Evolutionary conservation across 2,888 invertebrate genomes (phyloP).

Genomic region (Dinocampus coccinellae): DNA sequence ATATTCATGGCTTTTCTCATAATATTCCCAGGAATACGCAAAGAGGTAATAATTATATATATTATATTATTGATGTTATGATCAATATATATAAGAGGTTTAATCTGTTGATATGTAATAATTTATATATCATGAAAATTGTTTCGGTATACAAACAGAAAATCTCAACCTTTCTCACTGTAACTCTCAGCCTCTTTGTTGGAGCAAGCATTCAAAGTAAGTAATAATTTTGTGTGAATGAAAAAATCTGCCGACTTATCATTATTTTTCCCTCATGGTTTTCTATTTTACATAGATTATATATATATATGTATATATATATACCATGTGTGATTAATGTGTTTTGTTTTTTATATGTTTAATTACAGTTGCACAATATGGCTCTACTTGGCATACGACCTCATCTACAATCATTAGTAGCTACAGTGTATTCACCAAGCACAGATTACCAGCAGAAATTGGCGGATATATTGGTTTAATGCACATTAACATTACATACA

Average conservation of each 20-base stretch:
- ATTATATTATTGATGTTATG: background rate
- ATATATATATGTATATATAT: too few species aligned
- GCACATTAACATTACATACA: slow-evolving; percentile 95
- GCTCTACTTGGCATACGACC: slow-evolving; percentile 95
- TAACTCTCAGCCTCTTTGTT: slow-evolving; percentile 91
- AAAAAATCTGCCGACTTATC: too few species aligned
- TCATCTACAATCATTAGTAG: slow-evolving; percentile 84
- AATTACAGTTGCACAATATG: slow-evolving; percentile 83
- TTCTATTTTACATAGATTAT: too few species aligned
- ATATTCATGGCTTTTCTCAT: slow-evolving; percentile 94
- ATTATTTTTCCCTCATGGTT: too few species aligned
- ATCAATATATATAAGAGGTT: slow-evolving; percentile 3
- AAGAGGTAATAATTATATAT: slow-evolving; percentile 85
- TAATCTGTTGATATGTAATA: background rate
- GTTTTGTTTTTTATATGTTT: too few species aligned
- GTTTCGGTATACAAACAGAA: slow-evolving; percentile 75
- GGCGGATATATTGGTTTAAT: slow-evolving; percentile 93
- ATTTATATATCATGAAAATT: background rate
- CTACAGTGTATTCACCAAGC: slow-evolving; percentile 91
- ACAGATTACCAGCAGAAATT: slow-evolving; percentile 88
- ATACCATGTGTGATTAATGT: too few species aligned
- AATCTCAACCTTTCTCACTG: slow-evolving; percentile 92
- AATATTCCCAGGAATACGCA: slow-evolving; percentile 95
- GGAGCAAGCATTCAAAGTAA: slow-evolving; percentile 94
- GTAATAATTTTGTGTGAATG: slow-evolving; percentile 56